Conservation (phyloP, 2,888 invertebrate genomes). For the Acleris laterana region DNA sequence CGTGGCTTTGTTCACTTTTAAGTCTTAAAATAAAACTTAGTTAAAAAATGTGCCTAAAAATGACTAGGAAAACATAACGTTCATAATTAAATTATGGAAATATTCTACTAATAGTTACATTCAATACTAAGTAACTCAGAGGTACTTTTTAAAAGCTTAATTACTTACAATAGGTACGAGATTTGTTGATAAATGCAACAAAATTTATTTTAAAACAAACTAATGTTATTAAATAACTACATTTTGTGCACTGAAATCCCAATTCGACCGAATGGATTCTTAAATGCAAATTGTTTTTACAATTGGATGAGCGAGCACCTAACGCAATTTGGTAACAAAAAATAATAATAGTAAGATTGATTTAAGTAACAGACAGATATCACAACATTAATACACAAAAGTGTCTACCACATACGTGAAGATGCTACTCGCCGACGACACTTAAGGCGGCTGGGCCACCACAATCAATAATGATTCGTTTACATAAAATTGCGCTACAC, state of each 20-base stretch:
- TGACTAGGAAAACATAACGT: slow-evolving; percentile 34
- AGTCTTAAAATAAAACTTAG: slow-evolving; percentile 11
- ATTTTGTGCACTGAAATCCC: slow-evolving; percentile 57
- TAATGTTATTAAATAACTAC: slow-evolving; percentile 43
- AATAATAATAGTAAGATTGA: slow-evolving; percentile 44
- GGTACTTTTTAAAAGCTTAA: slow-evolving; percentile 38
- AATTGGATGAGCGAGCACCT: slow-evolving; percentile 55
- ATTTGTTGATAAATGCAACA: slow-evolving; percentile 63
- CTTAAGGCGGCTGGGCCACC: slow-evolving; percentile 46
- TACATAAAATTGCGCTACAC: slow-evolving; percentile 13
- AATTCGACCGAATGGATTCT: slow-evolving; percentile 37
- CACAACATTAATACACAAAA: slow-evolving; percentile 57
- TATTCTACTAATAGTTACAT: slow-evolving; percentile 41
- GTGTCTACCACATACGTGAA: slow-evolving; percentile 45
- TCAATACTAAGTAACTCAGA: slow-evolving; percentile 38
- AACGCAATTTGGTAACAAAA: slow-evolving; percentile 42
- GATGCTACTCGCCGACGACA: slow-evolving; percentile 40
- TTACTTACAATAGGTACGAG: slow-evolving; percentile 35
- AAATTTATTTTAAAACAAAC: slow-evolving; percentile 51
- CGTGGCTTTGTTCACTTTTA: background rate
- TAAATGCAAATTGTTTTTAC: slow-evolving; percentile 66
- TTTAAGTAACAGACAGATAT: slow-evolving; percentile 49
- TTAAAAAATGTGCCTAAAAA: slow-evolving; percentile 33
- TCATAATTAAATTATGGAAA: slow-evolving; percentile 44
- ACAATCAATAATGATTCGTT: slow-evolving; percentile 28